Evolutionary conservation across 2,113 vertebrate species (phyloP), one percentile per base, ranked within the genome.

Genomic region (Anthoscopus minutus): DNA sequence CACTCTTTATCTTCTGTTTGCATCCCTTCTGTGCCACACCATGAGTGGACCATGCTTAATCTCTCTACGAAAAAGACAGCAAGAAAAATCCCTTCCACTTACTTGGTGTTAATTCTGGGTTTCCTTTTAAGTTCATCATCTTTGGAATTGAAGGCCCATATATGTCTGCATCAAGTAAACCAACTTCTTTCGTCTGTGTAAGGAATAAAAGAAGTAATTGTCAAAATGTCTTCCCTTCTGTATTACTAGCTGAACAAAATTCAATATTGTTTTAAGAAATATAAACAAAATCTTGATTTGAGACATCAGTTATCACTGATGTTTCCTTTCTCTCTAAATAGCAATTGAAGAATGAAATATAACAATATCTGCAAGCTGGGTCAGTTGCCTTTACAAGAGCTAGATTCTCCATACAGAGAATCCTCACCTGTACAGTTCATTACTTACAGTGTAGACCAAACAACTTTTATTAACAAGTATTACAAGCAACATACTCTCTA

Each of bases 41-140:
- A 12, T 37, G 53, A 92, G 9, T 19, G 50, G 58, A 38, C 61
- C 60, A 24, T 31, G 73, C 35, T 86, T 38, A 92, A 3, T n/a
- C 42, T 37, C 45, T 57, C 13, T 38, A 44, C 62, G 60, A 74
- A 81, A 71, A 89, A 25, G 31, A 33, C 10, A 42, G 79, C 35
- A 72, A 72, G 3, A 93, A 74, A 93, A 95, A 91, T 72, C 67
- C 65, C 8, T 83, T 93, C 28, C 40, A 93, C 98, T 97, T 98
- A 99, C 99, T 98, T 85, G 98, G 93, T 77, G 97, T 98, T 96
- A 99, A 97, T 91, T 99, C 98, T 42, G 99, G 99, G 96, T 97
- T 99, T 97, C 99, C 99, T 96, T 97, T 99, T 79, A 99, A 97
- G 97, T 99, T 99, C 99, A 99, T 99, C 98, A 99, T 98, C 92